Evolutionary conservation across 2,888 invertebrate genomes (phyloP).

Genomic region (Pinctada fucata): DNA sequence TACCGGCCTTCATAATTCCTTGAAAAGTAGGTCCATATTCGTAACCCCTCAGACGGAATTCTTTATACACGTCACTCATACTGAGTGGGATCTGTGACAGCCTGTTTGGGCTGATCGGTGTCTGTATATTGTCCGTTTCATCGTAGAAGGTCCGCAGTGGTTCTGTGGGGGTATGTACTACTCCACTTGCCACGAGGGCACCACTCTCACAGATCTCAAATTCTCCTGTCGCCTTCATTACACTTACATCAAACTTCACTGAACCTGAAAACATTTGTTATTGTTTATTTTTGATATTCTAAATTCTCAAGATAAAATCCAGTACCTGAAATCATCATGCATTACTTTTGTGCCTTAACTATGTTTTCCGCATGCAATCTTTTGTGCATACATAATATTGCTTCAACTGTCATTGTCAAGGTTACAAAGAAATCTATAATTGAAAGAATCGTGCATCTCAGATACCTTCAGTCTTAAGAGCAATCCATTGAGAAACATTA

Average conservation of each 20-base stretch:
- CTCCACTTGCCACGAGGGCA: conserved; percentile 88
- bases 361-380: too few relatives aligned
- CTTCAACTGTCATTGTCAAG: too few relatives aligned
- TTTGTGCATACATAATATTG: too few relatives aligned
- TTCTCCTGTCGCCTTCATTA: conserved; percentile 72
- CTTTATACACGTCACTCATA: conserved; percentile 73
- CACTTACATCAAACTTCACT: conserved; percentile 70
- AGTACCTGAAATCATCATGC: too few relatives aligned
- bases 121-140: conserved; percentile 27
- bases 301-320: too few relatives aligned
- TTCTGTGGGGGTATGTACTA: conserved; percentile 80
- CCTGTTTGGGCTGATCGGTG: conserved; percentile 39
- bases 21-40: conserved; percentile 74
- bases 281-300: too few relatives aligned
- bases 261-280: conserved; percentile 52
- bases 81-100: conserved; percentile 49
- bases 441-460: too few relatives aligned
- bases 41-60: conserved; percentile 75
- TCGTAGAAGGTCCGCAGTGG: conserved; percentile 30
- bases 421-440: too few relatives aligned
- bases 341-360: too few relatives aligned
- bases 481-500: too few relatives aligned
- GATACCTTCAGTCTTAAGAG: too few relatives aligned
- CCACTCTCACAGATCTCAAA: conserved; percentile 94
- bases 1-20: conserved; percentile 86